phyloP scores from a whole-genome alignment of 2,888 invertebrate species.

The Palloptera scutellata region DNA sequence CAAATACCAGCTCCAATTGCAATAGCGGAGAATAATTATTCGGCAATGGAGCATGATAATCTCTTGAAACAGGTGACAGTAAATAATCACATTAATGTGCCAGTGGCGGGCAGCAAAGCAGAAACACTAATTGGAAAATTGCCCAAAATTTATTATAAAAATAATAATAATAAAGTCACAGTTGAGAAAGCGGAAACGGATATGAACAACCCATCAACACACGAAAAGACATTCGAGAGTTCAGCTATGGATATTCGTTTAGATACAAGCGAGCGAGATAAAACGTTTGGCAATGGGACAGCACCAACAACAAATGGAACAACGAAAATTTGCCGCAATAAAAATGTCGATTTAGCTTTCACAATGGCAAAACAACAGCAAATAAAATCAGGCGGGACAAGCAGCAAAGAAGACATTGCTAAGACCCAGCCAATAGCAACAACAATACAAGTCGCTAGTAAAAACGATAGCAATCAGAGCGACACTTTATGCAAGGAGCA shows the following conservation, averaged over 20 bases:
- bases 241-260: slow-evolving; percentile 59
- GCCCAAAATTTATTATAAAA: not conserved
- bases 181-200: slow-evolving; percentile 27
- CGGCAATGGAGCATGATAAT: slow-evolving; percentile 26
- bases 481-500: slow-evolving; percentile 19
- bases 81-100: slow-evolving; percentile 64
- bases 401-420: slow-evolving; percentile 10
- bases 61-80: slow-evolving; percentile 56
- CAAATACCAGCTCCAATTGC: slow-evolving; percentile 46
- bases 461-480: slow-evolving; percentile 36
- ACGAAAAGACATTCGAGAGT: slow-evolving; percentile 47
- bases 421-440: slow-evolving; percentile 24
- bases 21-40: slow-evolving; percentile 20
- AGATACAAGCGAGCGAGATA: slow-evolving; percentile 37
- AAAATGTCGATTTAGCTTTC: slow-evolving; percentile 64
- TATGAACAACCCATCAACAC: slow-evolving; percentile 1
- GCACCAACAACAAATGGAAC: slow-evolving; percentile 21
- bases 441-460: slow-evolving; percentile 31
- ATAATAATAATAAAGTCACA: not conserved
- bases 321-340: slow-evolving; percentile 62
- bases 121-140: slow-evolving; percentile 4
- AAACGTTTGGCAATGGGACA: slow-evolving; percentile 16
- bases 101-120: slow-evolving; percentile 28
- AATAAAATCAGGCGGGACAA: not conserved
- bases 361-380: slow-evolving; percentile 52